Evolutionary conservation across 2,113 vertebrate species (phyloP).

Genomic region (Suricata suricatta): DNA sequence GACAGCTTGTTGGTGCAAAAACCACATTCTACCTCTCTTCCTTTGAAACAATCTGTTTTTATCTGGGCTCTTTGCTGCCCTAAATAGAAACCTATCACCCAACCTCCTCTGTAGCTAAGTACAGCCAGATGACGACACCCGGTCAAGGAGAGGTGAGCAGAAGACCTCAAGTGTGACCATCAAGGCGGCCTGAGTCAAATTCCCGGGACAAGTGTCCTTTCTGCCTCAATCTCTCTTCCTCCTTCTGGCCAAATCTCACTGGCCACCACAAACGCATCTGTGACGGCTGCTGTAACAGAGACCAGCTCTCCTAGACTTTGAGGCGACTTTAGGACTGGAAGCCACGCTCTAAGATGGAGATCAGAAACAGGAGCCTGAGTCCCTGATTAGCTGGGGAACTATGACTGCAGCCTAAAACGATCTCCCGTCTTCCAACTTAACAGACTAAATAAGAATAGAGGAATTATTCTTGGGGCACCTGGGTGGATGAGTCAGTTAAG

Average conservation of each 20-base stretch:
- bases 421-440: background rate
- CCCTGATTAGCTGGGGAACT: background rate
- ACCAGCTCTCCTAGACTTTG: background rate
- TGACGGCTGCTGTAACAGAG: background rate
- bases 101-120: background rate
- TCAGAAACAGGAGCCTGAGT: background rate
- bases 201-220: background rate
- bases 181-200: background rate
- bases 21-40: background rate
- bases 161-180: background rate
- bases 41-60: background rate
- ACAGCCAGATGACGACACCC: background rate
- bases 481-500: too few species aligned
- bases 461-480: too few species aligned
- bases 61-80: background rate
- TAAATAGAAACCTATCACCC: background rate
- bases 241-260: background rate
- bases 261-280: background rate
- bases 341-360: background rate
- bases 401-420: background rate
- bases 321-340: background rate
- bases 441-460: background rate
- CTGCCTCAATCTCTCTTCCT: background rate
- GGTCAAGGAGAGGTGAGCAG: background rate
- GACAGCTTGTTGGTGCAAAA: background rate